Evolutionary conservation across 2,888 invertebrate species (phyloP), one percentile per base, ranked within the genome.

Genomic region (Ichneumoninae sp.): DNA sequence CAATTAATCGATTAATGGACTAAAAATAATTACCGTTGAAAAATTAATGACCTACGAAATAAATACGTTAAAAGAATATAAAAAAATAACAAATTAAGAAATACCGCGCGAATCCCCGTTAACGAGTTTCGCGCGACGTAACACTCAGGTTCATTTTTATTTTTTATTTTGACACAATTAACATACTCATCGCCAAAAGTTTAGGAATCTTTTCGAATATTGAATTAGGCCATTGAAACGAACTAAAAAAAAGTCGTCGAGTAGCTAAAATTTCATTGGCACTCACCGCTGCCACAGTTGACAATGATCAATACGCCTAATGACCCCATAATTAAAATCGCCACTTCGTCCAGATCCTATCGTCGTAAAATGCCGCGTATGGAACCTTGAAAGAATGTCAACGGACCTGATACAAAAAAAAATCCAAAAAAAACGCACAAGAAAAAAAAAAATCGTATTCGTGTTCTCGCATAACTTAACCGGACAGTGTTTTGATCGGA

Each of bases 401-500:
- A 66, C 65, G 52, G 40, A 44, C 66, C 40, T 16, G n/a, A 13
- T 47, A 4, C 47, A 50, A 52, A 65, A 13, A 60, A 77, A 40
- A 77, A 40, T 19, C 0, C 0, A 0, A 57, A 26, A 68, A 40
- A 66, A 33, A 44, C 52, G 40, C 52, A 52, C 52, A 40, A 40
- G 40, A 1, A 60, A 72, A 52, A 57, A 57, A 71, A 71, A 57
- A 19, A 57, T 22, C 33, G 62, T 76, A 80, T 84, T 85, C 80
- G 81, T 54, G 75, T 78, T 86, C 72, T 77, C 84, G 85, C 85
- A 87, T 85, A 86, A 86, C 85, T 85, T 83, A 83, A 82, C 82
- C 85, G 81, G 82, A 87, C 85, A 83, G 87, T 89, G 88, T 90
- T 90, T 89, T 88, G 89, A 89, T 89, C 87, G 87, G 86, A 87